Evolutionary conservation across 2,888 invertebrate species (phyloP).

Genomic region (Linnaemya vulpina): DNA sequence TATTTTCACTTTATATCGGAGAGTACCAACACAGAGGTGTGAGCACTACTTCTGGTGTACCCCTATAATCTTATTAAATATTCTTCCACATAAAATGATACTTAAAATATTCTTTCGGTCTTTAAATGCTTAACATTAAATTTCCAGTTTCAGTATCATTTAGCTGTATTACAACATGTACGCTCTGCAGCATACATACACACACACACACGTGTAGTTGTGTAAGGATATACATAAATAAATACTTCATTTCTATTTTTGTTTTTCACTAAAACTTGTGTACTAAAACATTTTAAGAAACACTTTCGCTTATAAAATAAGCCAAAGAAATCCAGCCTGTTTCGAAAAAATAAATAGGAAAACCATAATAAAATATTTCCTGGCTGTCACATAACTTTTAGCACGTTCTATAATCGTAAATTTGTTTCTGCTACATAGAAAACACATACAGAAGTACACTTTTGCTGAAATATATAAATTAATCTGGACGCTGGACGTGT

Average conservation of each 20-base stretch:
- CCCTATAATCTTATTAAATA: no score
- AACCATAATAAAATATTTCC: slow-evolving; percentile 36
- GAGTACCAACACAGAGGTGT: no score
- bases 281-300: slow-evolving; percentile 7
- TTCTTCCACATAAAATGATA: no score
- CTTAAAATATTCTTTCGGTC: no score
- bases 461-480: not conserved
- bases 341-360: not conserved
- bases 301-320: slow-evolving; percentile 16
- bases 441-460: not conserved
- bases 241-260: not conserved
- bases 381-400: slow-evolving; percentile 60
- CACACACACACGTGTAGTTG: not conserved
- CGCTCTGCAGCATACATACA: not conserved
- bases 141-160: not conserved
- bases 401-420: slow-evolving; percentile 61
- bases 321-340: not conserved
- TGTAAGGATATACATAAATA: not conserved
- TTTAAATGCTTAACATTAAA: no score
- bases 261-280: not conserved
- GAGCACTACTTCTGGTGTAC: no score
- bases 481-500: not conserved
- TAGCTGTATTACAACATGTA: not conserved
- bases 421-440: not conserved
- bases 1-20: no score